These are phyloP conservation scores for Sesia bembeciformis DNA, from an alignment of 2,888 invertebrate species.

Conservation along the genomic window DNA sequence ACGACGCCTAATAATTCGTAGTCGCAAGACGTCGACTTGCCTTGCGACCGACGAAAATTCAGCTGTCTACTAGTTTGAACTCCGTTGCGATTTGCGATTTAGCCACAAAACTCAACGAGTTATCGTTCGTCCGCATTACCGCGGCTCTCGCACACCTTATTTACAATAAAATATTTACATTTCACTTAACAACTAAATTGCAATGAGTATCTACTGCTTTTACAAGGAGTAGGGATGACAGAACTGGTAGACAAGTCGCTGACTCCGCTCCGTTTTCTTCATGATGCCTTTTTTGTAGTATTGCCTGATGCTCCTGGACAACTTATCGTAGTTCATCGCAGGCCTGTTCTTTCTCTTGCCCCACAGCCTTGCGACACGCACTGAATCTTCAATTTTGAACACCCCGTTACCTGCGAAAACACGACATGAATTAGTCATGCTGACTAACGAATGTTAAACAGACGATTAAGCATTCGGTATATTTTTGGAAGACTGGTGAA, in stretches of 20 bases:
- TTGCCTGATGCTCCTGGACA: slow-evolving; percentile 97
- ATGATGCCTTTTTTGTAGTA: slow-evolving; percentile 99
- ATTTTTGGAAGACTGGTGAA: neutral
- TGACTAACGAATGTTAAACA: slow-evolving; percentile 11
- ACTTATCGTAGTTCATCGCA: slow-evolving; percentile 99
- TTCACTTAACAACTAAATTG: slow-evolving; percentile 19
- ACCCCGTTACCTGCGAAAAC: slow-evolving; percentile 82
- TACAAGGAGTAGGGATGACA: slow-evolving; percentile 94
- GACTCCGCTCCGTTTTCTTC: slow-evolving; percentile 99
- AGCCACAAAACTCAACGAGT: slow-evolving; percentile 48
- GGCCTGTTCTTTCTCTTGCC: slow-evolving; percentile 98
- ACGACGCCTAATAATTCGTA: slow-evolving; percentile 37
- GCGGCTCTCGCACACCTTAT: slow-evolving; percentile 46
- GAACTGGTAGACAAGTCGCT: slow-evolving; percentile 98
- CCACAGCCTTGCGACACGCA: slow-evolving; percentile 97
- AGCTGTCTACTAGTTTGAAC: slow-evolving; percentile 34
- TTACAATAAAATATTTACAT: slow-evolving; percentile 23
- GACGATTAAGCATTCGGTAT: neutral
- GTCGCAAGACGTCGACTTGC: slow-evolving; percentile 24
- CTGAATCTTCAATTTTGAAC: slow-evolving; percentile 99
- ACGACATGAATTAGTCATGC: slow-evolving; percentile 46
- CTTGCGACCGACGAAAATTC: slow-evolving; percentile 31
- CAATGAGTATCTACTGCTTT: slow-evolving; percentile 24
- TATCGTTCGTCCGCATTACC: slow-evolving; percentile 62
- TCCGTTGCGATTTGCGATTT: slow-evolving; percentile 43